Evolutionary conservation across 2,888 invertebrate genomes (phyloP), one percentile per base, ranked within the genome.

Genomic region (Ypsolopha sequella): DNA sequence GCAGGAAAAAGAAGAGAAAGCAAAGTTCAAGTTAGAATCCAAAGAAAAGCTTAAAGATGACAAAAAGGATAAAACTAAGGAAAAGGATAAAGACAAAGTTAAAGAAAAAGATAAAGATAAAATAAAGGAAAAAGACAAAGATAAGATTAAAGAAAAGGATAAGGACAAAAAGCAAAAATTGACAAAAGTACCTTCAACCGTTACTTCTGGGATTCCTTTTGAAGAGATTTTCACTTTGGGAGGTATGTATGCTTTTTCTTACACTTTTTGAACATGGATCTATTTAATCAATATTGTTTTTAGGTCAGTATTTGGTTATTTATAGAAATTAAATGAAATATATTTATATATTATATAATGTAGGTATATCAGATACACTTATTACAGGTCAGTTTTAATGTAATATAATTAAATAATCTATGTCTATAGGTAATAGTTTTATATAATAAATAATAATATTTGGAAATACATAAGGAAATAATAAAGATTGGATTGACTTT

Each of bases 121-220:
- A 41, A 64, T 69, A 0, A 76, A 76, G 58, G 64, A 65, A 1
- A 80, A 76, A 55, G 68, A 66, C 4, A 71, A 70, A 51, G 66
- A 81, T 41, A 90, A 88, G 60, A 88, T 89, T 0, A 76, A 76
- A 59, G 85, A 81, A 1, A 82, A 82, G 52, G 88, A 88, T 53
- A 91, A 90, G 60, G 92, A 91, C 51, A 95, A 92, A 62, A 94
- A 92, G 66, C 92, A 93, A 53, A 92, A 94, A 70, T 70, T 90
- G 14, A 94, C 73, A 54, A 90, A 91, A 65, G 75, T 85, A 49
- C 88, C 87, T 51, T 87, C 88, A 2, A 88, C 88, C 0, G 85
- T 87, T 38, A 86, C 87, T 3, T 70, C 86, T 6, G 87, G 87
- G 9, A 72, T 87, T 54, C 87, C 87, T 1, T 87, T 87, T 56